Evolutionary conservation across 2,888 invertebrate genomes (phyloP).

Genomic region (Sturmia bella): DNA sequence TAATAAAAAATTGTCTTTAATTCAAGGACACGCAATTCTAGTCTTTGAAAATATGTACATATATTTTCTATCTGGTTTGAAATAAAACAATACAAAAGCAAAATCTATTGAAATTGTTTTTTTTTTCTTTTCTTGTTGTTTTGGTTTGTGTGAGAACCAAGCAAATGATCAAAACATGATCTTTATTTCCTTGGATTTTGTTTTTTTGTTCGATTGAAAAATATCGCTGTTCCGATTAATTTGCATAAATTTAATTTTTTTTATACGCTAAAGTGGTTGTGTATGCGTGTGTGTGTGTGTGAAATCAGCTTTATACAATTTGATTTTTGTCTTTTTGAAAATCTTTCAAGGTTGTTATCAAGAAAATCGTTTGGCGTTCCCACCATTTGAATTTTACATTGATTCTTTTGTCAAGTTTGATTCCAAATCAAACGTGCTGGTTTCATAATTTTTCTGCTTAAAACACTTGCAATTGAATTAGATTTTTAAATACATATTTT

Average conservation of each 20-base stretch:
- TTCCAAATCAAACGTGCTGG: constrained; percentile 44
- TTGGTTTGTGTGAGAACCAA: constrained; percentile 65
- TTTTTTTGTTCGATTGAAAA: constrained; percentile 48
- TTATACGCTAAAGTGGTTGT: constrained; percentile 26
- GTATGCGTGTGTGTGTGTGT: too few species aligned
- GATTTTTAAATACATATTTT: constrained; percentile 5
- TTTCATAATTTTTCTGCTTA: constrained; percentile 26
- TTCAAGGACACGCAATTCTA: constrained; percentile 69
- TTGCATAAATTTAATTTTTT: constrained; percentile 63
- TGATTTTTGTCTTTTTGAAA: constrained; percentile 21
- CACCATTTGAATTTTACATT: constrained; percentile 45
- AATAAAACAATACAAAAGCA: neutral
- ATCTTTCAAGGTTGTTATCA: constrained; percentile 56
- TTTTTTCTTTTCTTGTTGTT: neutral
- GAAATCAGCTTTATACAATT: constrained; percentile 56
- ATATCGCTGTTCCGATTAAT: constrained; percentile 58
- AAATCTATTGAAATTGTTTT: constrained; percentile 50
- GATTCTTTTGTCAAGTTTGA: constrained; percentile 34
- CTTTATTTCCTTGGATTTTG: constrained; percentile 52
- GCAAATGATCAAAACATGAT: constrained; percentile 66
- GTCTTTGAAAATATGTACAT: neutral
- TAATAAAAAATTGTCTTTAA: constrained; percentile 57
- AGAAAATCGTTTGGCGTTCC: constrained; percentile 49
- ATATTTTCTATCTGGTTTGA: constrained; percentile 20
- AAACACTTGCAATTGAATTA: constrained; percentile 35